Conservation (phyloP, 2,113 vertebrate genomes). For the Solea solea region DNA sequence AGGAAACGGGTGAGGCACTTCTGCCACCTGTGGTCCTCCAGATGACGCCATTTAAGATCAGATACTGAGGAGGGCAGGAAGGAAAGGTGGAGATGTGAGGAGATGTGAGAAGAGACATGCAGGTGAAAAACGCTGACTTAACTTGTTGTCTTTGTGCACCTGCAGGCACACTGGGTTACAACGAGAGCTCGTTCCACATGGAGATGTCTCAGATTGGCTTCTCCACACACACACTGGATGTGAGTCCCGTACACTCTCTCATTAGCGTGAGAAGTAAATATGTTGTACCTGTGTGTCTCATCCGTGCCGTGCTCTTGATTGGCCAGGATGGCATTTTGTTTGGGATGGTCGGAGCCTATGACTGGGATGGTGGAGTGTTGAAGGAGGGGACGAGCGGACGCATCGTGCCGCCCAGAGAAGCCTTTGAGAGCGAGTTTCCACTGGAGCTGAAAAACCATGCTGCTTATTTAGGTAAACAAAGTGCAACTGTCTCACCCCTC, state of each 20-base stretch:
- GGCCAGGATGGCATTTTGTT: constrained; percentile 92
- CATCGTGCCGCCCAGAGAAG: constrained; percentile 81
- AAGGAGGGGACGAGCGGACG: constrained; percentile 80
- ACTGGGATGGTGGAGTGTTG: constrained; percentile 92
- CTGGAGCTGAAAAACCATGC: constrained; percentile 90
- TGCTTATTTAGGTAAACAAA: constrained; percentile 88
- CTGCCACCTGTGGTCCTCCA: constrained; percentile 42
- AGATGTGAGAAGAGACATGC: constrained; percentile 23
- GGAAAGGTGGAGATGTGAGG: constrained; percentile 28
- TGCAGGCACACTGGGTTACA: constrained; percentile 88
- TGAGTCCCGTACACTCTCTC: constrained; percentile 67
- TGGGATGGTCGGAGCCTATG: constrained; percentile 94
- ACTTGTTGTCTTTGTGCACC: constrained; percentile 13
- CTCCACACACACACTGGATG: constrained; percentile 89
- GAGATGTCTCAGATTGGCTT: constrained; percentile 98
- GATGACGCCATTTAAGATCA: constrained; percentile 16
- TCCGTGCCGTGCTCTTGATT: neutral
- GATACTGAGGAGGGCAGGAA: constrained; percentile 40
- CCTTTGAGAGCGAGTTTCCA: constrained; percentile 90
- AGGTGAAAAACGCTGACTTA: constrained; percentile 23
- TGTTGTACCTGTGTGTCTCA: neutral
- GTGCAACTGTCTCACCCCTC: no score
- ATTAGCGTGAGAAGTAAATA: neutral
- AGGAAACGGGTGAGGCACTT: constrained; percentile 34
- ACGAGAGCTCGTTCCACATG: constrained; percentile 93